A percentile compares a stretch with the other conserved stretches of the same genome.
Evolutionary conservation across 2,113 vertebrate species (phyloP).

Genomic region (Eudyptes chrysolophus): DNA sequence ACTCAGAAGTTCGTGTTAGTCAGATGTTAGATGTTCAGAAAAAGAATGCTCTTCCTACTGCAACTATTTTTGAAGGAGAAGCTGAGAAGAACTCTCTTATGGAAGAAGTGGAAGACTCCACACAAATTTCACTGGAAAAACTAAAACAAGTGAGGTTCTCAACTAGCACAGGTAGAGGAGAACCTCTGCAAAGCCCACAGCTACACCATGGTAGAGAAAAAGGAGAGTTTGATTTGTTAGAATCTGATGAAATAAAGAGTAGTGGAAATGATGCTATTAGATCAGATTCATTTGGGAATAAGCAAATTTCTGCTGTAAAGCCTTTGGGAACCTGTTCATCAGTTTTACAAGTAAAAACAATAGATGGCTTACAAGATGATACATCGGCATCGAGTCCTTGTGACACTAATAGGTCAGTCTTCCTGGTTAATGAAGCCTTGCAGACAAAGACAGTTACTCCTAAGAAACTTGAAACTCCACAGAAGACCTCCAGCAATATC

Average conservation of each 20-base stretch:
- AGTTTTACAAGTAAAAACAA: not conserved
- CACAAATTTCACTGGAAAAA: conserved; percentile 67
- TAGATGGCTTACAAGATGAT: not conserved
- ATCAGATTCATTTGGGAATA: not conserved
- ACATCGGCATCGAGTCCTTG: not conserved
- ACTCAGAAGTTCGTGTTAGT: conserved; percentile 74
- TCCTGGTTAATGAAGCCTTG: not conserved
- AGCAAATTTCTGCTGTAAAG: not conserved
- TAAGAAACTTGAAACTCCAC: conserved; percentile 1
- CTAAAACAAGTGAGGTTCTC: conserved; percentile 85
- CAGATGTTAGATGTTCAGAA: conserved; percentile 60
- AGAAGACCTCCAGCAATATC: not conserved
- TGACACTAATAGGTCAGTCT: not conserved
- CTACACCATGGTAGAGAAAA: conserved; percentile 51
- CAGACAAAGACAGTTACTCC: not conserved
- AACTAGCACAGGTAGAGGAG: conserved; percentile 20
- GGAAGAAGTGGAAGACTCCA: conserved; percentile 28
- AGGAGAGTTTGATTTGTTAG: conserved; percentile 75
- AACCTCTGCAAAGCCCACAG: conserved; percentile 39
- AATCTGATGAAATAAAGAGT: conserved; percentile 27
- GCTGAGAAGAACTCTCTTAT: conserved; percentile 25
- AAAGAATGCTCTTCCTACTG: conserved; percentile 50
- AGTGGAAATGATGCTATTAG: not conserved
- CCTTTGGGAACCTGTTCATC: not conserved
- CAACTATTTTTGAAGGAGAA: conserved; percentile 68